Evolutionary conservation across 1,140 invertebrate species (phyloP), one percentile per base, ranked within the genome.

Genomic region (Potamilus streckersoni): DNA sequence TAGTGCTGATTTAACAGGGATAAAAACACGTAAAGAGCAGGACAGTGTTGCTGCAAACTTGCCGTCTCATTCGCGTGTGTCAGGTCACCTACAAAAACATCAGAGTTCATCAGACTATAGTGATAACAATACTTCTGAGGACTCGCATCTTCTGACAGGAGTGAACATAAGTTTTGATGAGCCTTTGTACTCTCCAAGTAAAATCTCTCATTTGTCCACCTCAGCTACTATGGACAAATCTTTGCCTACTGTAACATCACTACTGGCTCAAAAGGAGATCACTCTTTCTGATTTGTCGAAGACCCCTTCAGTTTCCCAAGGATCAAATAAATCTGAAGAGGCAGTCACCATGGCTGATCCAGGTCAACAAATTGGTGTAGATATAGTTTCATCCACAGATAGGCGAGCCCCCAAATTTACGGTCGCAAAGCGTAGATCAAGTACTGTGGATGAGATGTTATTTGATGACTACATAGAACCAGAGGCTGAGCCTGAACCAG

Each of bases 151-250:
- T 31, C 58, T 76, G 69, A 73, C 80, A 49, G 80, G 80, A 49
- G 80, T 84, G 62, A 86, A 86, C 70, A 85, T 88, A 68, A 87
- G 85, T 75, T 88, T 88, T 80, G 86, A 88, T 71, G 85, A 88
- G 64, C 86, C 86, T 4, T 71, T 88, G 5, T 85, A 86, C 66
- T 81, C 82, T 57, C 80, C 79, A 14, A 79, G 70, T 20, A 78
- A 75, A 59, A 55, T 55, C 17, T 55, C 57, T n/a, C 12, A 65
- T 20, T n/a, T 49, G 0, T 49, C 74, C 15, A 72, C 67, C 20
- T 60, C 60, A 12, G 71, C 27, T 49, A 49, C 38, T 49, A 11
- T 49, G 38, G 38, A 49, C 38, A 49, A 49, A 49, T 49, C 38
- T 49, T 49, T 49, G 11, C 6, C 38, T 8, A 8, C 38, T 6